A percentile compares a stretch with the other conserved stretches of the same genome.
phyloP scores from a whole-genome alignment of 2,113 vertebrate species.

The Entosphenus tridentatus region DNA sequence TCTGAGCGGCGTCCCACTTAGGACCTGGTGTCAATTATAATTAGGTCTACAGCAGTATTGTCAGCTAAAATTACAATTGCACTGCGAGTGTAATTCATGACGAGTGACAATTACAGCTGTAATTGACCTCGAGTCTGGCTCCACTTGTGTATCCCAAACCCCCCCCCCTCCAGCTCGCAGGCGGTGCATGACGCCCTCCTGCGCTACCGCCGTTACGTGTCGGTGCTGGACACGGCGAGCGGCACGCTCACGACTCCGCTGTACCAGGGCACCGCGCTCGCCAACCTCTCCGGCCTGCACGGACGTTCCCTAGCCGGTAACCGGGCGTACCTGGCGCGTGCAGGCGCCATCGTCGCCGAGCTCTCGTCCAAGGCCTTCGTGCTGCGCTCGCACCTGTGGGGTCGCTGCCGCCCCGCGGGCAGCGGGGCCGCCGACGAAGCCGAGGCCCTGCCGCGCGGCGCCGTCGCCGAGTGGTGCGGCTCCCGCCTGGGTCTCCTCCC shows the following conservation, averaged over 20 bases:
- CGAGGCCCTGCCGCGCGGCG: too few species aligned
- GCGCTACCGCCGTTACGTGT: constrained; percentile 71
- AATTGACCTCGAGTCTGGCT: too few species aligned
- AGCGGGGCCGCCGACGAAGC: too few species aligned
- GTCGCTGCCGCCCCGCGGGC: constrained; percentile 30
- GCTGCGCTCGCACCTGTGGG: background rate
- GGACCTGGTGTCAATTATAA: too few species aligned
- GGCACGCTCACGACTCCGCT: constrained; percentile 65
- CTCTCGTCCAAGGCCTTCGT: constrained; percentile 70
- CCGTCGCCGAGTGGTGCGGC: too few species aligned
- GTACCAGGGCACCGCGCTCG: constrained; percentile 42
- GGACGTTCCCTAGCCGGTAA: constrained; percentile 72
- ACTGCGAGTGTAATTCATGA: too few species aligned
- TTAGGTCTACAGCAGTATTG: too few species aligned
- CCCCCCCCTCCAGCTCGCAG: too few species aligned
- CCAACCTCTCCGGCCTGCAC: constrained; percentile 50
- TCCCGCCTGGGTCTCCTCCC: constrained; percentile 38
- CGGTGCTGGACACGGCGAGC: constrained; percentile 65
- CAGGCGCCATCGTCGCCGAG: constrained; percentile 50
- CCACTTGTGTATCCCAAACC: too few species aligned
- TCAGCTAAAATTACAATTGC: too few species aligned
- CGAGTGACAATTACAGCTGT: too few species aligned
- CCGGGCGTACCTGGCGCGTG: constrained; percentile 71
- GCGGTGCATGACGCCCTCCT: constrained; percentile 37
- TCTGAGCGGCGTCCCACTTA: too few species aligned